These are phyloP conservation scores for Chorisops tibialis DNA, from an alignment of 2,888 invertebrate species.

Conservation along the genomic window DNA sequence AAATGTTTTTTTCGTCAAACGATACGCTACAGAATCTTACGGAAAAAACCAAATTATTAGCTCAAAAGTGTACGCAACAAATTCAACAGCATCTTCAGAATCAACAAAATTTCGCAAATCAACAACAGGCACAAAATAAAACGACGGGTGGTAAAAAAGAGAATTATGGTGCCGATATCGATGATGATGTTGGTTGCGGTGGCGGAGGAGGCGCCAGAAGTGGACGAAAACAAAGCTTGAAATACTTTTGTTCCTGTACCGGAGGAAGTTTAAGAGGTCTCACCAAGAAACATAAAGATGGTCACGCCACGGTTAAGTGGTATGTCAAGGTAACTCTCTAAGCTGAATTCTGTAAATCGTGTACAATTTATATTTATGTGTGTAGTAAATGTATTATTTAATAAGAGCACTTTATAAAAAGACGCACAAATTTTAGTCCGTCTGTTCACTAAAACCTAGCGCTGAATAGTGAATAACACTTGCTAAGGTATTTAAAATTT, in stretches of 20 bases:
- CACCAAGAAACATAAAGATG: slow-evolving; percentile 42
- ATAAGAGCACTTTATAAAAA: no score
- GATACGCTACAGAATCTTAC: slow-evolving; percentile 41
- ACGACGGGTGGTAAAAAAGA: slow-evolving; percentile 19
- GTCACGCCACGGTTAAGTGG: slow-evolving; percentile 57
- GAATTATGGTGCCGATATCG: slow-evolving; percentile 39
- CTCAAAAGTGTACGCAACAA: slow-evolving; percentile 47
- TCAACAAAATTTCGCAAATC: slow-evolving; percentile 33
- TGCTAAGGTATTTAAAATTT: no score
- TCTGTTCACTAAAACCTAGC: no score
- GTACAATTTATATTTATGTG: no score
- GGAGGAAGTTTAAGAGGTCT: slow-evolving; percentile 46
- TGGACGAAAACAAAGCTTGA: slow-evolving; percentile 39
- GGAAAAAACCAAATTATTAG: slow-evolving; percentile 44
- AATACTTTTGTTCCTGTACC: slow-evolving; percentile 48
- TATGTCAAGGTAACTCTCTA: slow-evolving; percentile 65
- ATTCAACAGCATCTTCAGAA: slow-evolving; percentile 37
- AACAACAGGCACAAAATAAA: slow-evolving; percentile 30
- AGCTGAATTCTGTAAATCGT: background rate
- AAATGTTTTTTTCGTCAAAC: slow-evolving; percentile 48
- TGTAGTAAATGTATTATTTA: no score
- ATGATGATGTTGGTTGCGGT: slow-evolving; percentile 33
- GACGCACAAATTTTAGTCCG: no score
- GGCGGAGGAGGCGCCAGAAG: background rate
- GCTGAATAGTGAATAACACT: no score